Conservation (phyloP, 2,113 vertebrate genomes). For the Aix galericulata region DNA sequence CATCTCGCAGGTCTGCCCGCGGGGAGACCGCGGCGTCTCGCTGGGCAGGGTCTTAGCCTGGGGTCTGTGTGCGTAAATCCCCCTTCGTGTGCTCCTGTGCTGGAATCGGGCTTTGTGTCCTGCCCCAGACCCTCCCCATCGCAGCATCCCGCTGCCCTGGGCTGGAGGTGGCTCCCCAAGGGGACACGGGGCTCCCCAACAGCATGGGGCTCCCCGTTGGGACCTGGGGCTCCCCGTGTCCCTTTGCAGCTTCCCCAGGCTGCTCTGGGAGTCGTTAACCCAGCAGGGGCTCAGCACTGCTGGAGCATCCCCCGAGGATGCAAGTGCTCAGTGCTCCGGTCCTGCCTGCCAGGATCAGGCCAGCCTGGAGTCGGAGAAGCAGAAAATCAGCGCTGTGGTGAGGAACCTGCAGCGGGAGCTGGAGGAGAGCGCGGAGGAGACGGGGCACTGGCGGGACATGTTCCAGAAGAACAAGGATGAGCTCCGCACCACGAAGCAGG, state of each 20-base stretch:
- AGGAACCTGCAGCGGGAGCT: constrained; percentile 88
- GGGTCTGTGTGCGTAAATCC: not conserved
- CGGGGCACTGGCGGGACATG: constrained; percentile 91
- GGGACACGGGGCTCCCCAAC: too few relatives aligned
- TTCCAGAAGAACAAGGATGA: constrained; percentile 90
- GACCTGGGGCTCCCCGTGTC: too few relatives aligned
- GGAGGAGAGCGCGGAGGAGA: constrained; percentile 90
- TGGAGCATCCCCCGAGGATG: not conserved
- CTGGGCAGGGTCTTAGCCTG: not conserved
- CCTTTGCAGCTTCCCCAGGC: not conserved
- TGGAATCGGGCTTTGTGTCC: not conserved
- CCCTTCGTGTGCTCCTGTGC: not conserved
- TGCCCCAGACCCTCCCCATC: accelerated
- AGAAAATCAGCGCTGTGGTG: constrained; percentile 84
- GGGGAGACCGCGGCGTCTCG: not conserved
- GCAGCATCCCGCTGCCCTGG: accelerated
- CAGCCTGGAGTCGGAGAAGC: constrained; percentile 85
- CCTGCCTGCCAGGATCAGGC: constrained; percentile 80
- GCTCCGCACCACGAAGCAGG: constrained; percentile 85
- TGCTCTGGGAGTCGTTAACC: accelerated
- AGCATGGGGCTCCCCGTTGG: too few relatives aligned
- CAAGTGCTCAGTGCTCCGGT: accelerated
- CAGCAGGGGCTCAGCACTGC: accelerated
- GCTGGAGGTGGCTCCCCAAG: not conserved
- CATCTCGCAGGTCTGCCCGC: constrained; percentile 81